These are phyloP conservation scores for Lamprotornis superbus DNA, from an alignment of 2,113 vertebrate species.

Conservation along the genomic window DNA sequence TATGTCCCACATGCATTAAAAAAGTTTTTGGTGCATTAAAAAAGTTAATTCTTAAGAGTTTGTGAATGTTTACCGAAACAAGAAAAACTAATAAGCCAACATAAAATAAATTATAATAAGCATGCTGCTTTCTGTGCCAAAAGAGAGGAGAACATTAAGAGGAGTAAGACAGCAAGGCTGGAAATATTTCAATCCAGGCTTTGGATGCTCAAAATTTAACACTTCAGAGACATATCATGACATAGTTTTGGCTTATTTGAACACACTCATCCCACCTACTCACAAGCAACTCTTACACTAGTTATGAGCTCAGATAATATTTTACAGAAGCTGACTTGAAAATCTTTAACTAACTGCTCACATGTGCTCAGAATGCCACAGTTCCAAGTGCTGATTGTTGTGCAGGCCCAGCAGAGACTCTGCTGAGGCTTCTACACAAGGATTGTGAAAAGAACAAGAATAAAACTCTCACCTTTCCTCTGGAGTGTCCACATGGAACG, in stretches of 20 bases:
- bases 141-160: background rate
- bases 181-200: background rate
- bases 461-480: conserved; percentile 86
- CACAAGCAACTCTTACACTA: background rate
- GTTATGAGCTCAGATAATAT: background rate
- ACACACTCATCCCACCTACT: conserved; percentile 20
- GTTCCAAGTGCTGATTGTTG: background rate
- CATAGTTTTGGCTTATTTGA: conserved; percentile 39
- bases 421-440: background rate
- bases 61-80: background rate
- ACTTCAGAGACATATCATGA: conserved; percentile 5
- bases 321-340: background rate
- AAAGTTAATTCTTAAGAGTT: background rate
- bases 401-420: background rate
- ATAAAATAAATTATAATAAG: background rate
- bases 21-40: background rate
- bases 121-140: background rate
- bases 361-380: background rate
- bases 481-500: conserved; percentile 94
- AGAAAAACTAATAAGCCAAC: background rate
- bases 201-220: conserved; percentile 17
- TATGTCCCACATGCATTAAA: background rate
- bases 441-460: background rate
- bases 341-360: conserved; percentile 6
- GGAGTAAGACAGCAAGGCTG: background rate